Percentiles rank a stretch among this genome's conserved stretches.
phyloP scores from a whole-genome alignment of 2,888 invertebrate genomes.

The Stenurella melanura region DNA sequence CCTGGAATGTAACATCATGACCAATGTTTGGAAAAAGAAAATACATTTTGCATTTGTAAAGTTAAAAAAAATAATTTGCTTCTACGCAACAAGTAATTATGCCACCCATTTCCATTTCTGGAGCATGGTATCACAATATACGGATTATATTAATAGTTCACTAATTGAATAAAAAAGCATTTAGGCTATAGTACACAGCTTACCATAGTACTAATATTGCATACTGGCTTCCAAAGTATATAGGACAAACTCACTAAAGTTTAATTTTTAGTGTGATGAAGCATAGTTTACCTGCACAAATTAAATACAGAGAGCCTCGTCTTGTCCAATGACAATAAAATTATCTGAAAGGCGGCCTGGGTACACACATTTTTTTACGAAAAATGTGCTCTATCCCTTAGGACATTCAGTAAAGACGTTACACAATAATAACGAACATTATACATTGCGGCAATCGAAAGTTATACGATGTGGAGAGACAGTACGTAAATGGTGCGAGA shows the following conservation, averaged over 20 bases:
- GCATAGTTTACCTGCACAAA: neutral
- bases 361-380: conserved; percentile 1
- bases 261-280: neutral
- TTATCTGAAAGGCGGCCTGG: neutral
- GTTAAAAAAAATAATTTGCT: neutral
- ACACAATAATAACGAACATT: neutral
- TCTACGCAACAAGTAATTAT: neutral
- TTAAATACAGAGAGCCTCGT: neutral
- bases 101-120: too few relatives aligned
- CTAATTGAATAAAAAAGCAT: neutral
- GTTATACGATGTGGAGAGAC: neutral
- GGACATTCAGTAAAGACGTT: neutral
- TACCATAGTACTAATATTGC: neutral
- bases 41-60: neutral
- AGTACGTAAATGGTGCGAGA: too few relatives aligned
- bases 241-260: neutral
- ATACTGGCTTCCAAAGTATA: too few relatives aligned
- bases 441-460: neutral
- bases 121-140: too few relatives aligned
- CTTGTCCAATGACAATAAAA: neutral
- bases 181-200: neutral
- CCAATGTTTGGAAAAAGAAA: neutral
- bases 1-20: too few relatives aligned
- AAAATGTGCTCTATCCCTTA: neutral
- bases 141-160: too few relatives aligned